Evolutionary conservation across 1,140 invertebrate genomes (phyloP), one percentile per base, ranked within the genome.

Genomic region (Cydia fagiglandana): DNA sequence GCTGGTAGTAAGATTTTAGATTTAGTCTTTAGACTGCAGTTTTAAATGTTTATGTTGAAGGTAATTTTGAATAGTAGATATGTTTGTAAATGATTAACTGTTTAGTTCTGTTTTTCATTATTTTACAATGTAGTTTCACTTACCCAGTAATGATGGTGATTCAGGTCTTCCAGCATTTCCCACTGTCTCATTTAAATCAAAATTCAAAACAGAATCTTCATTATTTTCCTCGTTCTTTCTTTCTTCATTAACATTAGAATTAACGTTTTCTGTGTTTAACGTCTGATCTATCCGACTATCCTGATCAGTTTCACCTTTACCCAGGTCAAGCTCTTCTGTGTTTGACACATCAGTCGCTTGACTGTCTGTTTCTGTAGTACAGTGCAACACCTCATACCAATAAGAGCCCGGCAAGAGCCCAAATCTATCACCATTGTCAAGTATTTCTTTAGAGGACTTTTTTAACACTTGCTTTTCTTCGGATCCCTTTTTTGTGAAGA

Each of bases 401-500:
- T 81, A 87, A 28, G 76, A 76, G 6, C 84, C 79, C 10, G 88
- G 86, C 41, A 91, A 74, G 6, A 92, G 78, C 12, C 89, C 91
- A 81, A 92, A 85, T 76, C 79, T 84, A 75, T 92, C 89, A 15
- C 88, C 88, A 80, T 83, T 83, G 34, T 10, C 50, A 13, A 90
- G 74, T 9, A 41, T 75, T 13, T 80, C 64, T 41, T 66, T 76
- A 28, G 38, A 73, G 73, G 84, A 77, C 76, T 83, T 80, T 64
- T 74, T 78, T 20, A 91, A 75, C 68, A 88, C 77, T 75, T 87
- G 68, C 10, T 56, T 82, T n/a, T 86, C 81, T 13, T 77, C 77
- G 73, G 75, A 76, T 20, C 61, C 75, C 4, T 83, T 84, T 73
- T 83, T 88, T 73, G 77, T 77, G 47, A 80, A 84, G 74, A 89